phyloP scores from a whole-genome alignment of 1,140 invertebrate genomes.

The Thaumatotibia leucotreta region DNA sequence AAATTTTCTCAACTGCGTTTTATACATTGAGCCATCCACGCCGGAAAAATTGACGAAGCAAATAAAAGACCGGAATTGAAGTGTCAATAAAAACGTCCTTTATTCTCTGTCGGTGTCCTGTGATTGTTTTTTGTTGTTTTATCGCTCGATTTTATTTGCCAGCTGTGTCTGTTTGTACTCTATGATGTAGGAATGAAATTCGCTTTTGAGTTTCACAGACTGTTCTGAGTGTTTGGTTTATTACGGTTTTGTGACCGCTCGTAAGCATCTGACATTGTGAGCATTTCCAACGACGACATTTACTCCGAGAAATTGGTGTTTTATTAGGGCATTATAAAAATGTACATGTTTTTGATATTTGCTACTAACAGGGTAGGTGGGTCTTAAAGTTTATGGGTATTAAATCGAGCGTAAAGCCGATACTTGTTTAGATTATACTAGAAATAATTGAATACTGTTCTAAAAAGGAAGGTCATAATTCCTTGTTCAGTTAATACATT shows the following conservation, averaged over 20 bases:
- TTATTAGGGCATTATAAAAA: not conserved
- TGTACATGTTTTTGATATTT: not conserved
- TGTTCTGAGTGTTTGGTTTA: constrained; percentile 31
- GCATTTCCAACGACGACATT: not conserved
- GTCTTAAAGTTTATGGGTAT: not conserved
- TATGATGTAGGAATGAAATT: constrained; percentile 28
- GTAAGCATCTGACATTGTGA: constrained; percentile 28
- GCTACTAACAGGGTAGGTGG: not conserved
- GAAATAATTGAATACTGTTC: too few relatives aligned
- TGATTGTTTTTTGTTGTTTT: constrained; percentile 19
- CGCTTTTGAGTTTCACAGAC: constrained; percentile 34
- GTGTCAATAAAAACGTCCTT: constrained; percentile 2
- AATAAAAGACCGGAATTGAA: constrained; percentile 1
- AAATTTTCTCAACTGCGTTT: not conserved
- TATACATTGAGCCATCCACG: not conserved
- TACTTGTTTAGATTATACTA: not conserved
- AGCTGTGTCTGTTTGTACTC: constrained; percentile 20
- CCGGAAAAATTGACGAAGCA: not conserved
- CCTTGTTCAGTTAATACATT: too few relatives aligned
- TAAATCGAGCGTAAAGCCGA: not conserved
- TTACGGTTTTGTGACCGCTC: constrained; percentile 40
- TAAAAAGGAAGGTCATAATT: too few relatives aligned
- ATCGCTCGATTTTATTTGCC: constrained; percentile 21
- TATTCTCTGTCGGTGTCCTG: not conserved
- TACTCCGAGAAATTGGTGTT: not conserved